Percentiles rank a stretch among this genome's conserved stretches.
phyloP scores from a whole-genome alignment of 2,113 vertebrate genomes.

The Corydoras sp. region DNA sequence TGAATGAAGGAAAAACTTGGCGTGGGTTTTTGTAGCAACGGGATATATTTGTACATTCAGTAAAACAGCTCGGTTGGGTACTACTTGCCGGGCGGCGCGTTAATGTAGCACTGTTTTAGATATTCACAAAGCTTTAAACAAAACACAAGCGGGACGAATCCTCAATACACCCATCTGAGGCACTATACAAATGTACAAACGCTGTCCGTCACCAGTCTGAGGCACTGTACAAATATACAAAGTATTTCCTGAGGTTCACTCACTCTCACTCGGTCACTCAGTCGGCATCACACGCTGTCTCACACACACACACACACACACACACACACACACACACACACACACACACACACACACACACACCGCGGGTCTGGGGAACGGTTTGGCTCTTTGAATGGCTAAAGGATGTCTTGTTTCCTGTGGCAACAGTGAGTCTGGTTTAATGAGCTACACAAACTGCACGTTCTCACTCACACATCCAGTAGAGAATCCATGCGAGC shows the following conservation, averaged over 20 bases:
- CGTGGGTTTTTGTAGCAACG: slow-evolving; percentile 54
- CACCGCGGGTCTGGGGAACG: slow-evolving; percentile 81
- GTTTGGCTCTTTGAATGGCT: slow-evolving; percentile 80
- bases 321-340: slow-evolving; percentile 66
- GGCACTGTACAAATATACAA: slow-evolving; percentile 66
- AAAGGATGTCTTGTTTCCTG: slow-evolving; percentile 72
- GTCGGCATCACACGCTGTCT: slow-evolving; percentile 9
- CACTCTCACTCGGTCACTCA: not conserved
- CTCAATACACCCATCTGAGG: slow-evolving; percentile 31
- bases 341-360: slow-evolving; percentile 42
- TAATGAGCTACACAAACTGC: slow-evolving; percentile 72
- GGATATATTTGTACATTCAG: slow-evolving; percentile 53
- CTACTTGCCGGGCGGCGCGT: slow-evolving; percentile 35
- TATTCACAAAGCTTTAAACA: slow-evolving; percentile 30
- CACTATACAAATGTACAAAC: slow-evolving; percentile 31
- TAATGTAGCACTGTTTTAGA: slow-evolving; percentile 34
- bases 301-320: slow-evolving; percentile 28
- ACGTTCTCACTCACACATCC: slow-evolving; percentile 76
- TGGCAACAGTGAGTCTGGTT: slow-evolving; percentile 72
- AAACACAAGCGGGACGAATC: slow-evolving; percentile 29
- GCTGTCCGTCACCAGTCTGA: not conserved
- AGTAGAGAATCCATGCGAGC: slow-evolving; percentile 60
- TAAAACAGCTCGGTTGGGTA: slow-evolving; percentile 30
- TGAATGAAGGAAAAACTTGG: slow-evolving; percentile 13
- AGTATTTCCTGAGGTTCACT: slow-evolving; percentile 91